Conservation (phyloP, 2,113 vertebrate species). For the Oncorhynchus clarkii region DNA sequence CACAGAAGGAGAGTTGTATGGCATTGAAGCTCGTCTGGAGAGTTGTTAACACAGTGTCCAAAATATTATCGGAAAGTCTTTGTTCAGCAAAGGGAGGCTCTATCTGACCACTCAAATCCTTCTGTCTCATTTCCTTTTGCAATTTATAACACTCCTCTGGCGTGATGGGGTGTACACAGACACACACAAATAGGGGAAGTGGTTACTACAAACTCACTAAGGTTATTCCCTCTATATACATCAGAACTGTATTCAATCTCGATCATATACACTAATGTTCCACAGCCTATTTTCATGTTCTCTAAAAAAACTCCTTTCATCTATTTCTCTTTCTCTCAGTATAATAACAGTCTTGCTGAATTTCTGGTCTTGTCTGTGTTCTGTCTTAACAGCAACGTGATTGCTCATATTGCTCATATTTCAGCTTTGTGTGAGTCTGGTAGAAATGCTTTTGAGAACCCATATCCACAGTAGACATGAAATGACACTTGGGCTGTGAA, state of each 20-base stretch:
- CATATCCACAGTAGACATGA: no score
- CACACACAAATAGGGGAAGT: not conserved
- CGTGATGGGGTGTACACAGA: constrained; percentile 17
- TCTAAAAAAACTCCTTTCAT: constrained; percentile 14
- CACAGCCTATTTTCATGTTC: constrained; percentile 30
- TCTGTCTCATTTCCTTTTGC: constrained; percentile 30
- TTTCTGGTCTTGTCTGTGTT: no score
- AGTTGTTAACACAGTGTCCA: no score
- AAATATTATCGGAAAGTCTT: constrained; percentile 3
- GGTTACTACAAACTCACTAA: not conserved
- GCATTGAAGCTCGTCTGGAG: no score
- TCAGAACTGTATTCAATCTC: constrained; percentile 19
- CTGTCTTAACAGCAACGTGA: no score
- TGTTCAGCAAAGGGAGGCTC: constrained; percentile 4
- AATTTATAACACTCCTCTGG: constrained; percentile 26
- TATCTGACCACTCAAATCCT: constrained; percentile 25
- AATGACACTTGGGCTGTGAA: not conserved
- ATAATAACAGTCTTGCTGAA: no score
- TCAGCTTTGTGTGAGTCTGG: no score
- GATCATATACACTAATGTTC: constrained; percentile 18
- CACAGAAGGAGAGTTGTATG: no score
- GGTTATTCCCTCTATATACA: constrained; percentile 26
- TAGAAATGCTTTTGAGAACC: no score
- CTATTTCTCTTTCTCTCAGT: not conserved
- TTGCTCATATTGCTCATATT: no score